Conservation (phyloP, 2,797 vertebrate genomes). For the Mus caroli region DNA sequence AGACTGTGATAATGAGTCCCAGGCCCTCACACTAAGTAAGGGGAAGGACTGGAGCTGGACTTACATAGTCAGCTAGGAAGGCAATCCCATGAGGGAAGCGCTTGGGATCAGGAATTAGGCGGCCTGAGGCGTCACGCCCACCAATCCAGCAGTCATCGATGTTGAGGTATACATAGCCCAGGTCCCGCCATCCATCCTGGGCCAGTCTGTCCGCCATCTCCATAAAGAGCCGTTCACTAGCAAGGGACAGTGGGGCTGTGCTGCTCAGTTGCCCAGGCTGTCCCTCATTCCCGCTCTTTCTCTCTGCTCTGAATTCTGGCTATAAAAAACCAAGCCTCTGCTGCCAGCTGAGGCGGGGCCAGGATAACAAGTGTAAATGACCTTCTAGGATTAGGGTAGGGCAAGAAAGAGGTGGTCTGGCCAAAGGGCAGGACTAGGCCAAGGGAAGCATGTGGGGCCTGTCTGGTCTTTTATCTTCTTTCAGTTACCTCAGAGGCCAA, state of each 20-base stretch:
- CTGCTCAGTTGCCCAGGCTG: neutral
- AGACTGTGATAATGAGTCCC: neutral
- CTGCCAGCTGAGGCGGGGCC: neutral
- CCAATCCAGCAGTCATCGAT: conserved; percentile 98
- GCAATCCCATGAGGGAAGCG: conserved; percentile 95
- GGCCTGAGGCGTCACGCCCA: conserved; percentile 89
- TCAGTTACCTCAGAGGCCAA: neutral
- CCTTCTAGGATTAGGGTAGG: too few species aligned
- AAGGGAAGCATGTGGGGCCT: neutral
- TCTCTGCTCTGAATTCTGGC: conserved; percentile 23
- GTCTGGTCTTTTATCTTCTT: neutral
- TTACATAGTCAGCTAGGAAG: conserved; percentile 93
- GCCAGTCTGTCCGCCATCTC: conserved; percentile 95
- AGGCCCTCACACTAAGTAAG: neutral
- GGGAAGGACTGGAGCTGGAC: conserved; percentile 43
- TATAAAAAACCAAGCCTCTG: neutral
- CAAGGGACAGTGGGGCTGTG: neutral
- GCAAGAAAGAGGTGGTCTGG: neutral
- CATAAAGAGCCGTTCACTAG: conserved; percentile 93
- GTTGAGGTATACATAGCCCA: conserved; percentile 95
- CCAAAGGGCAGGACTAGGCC: neutral
- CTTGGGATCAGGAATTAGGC: conserved; percentile 92
- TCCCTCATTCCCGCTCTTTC: neutral
- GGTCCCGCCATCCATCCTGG: conserved; percentile 95
- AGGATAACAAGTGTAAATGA: neutral